Evolutionary conservation across 2,888 invertebrate genomes (phyloP).

Genomic region (Coenonympha glycerion): DNA sequence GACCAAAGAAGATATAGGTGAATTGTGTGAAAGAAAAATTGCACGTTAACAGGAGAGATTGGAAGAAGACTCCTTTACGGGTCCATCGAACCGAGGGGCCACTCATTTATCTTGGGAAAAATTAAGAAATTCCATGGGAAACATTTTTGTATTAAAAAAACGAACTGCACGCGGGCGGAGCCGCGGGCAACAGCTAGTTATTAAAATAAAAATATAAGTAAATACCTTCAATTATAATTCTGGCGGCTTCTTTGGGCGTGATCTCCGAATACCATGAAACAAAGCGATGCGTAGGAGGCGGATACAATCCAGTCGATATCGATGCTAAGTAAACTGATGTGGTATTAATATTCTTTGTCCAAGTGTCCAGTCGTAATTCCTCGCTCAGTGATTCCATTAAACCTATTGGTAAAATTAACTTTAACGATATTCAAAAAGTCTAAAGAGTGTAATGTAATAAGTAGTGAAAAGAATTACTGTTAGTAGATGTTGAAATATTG

Average conservation of each 20-base stretch:
- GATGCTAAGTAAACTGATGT: constrained; percentile 64
- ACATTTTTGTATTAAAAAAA: no score
- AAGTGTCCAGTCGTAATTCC: constrained; percentile 58
- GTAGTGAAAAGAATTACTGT: neutral
- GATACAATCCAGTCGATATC: constrained; percentile 58
- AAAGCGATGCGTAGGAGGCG: constrained; percentile 58
- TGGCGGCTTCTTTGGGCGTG: constrained; percentile 57
- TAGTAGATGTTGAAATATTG: neutral
- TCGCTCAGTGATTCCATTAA: constrained; percentile 66
- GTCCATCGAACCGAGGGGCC: no score
- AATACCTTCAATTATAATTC: constrained; percentile 56
- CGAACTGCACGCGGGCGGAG: no score
- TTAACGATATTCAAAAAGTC: neutral
- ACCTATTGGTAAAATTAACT: no score
- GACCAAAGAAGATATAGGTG: no score
- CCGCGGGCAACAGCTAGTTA: no score
- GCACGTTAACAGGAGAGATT: no score
- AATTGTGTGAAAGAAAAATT: no score
- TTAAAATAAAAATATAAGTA: no score
- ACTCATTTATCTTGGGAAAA: no score
- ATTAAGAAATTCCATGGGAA: no score
- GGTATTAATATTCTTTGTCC: constrained; percentile 62
- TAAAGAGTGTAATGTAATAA: neutral
- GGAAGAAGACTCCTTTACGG: no score
- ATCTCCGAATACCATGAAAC: constrained; percentile 57